These are phyloP conservation scores for Pelusios castaneus DNA, from an alignment of 2,113 vertebrate species.

Conservation along the genomic window DNA sequence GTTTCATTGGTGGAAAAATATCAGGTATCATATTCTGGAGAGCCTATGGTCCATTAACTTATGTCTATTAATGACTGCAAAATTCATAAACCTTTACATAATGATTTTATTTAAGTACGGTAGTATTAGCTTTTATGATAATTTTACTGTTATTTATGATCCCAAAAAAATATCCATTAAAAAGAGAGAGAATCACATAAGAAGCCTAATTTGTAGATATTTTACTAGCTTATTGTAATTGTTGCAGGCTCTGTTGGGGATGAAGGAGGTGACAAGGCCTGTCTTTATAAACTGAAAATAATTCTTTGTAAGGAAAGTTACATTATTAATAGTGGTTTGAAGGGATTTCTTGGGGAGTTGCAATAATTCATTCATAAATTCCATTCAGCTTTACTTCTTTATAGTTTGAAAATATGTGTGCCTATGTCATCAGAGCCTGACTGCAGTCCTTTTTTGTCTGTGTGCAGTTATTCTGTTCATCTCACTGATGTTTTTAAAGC, in stretches of 20 bases:
- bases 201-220: constrained; percentile 35
- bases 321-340: constrained; percentile 46
- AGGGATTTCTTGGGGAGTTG: constrained; percentile 33
- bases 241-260: constrained; percentile 62
- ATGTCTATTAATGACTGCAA: constrained; percentile 62
- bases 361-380: constrained; percentile 47
- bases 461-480: not conserved
- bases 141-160: constrained; percentile 68
- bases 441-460: not conserved
- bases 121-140: constrained; percentile 69
- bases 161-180: not conserved
- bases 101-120: constrained; percentile 72
- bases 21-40: constrained; percentile 58
- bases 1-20: constrained; percentile 63
- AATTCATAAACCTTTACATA: constrained; percentile 76
- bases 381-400: constrained; percentile 19
- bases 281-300: constrained; percentile 70
- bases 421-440: not conserved
- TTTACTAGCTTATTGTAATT: constrained; percentile 28
- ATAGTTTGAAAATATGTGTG: not conserved
- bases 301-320: constrained; percentile 60
- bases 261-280: constrained; percentile 61
- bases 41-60: constrained; percentile 66
- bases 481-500: not conserved
- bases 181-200: constrained; percentile 25